Conservation (phyloP, 2,113 vertebrate species). For the Tetraodon nigroviridis region DNA sequence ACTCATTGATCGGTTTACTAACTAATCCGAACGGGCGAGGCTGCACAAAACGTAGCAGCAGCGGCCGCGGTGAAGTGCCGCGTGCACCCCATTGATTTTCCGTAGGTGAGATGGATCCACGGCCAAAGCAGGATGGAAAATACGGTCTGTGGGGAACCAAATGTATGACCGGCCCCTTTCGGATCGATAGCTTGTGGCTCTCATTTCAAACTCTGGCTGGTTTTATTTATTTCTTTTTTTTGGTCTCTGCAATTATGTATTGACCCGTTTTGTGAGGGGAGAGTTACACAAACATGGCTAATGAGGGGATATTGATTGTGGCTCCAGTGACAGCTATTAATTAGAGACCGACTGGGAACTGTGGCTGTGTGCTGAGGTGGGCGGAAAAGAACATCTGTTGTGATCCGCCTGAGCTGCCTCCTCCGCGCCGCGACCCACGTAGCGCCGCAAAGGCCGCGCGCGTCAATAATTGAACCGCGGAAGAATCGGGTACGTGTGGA, state of each 20-base stretch:
- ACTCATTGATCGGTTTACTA: constrained; percentile 32
- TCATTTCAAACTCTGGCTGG: constrained; percentile 43
- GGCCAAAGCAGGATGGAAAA: constrained; percentile 54
- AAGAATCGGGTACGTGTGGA: neutral
- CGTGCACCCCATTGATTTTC: constrained; percentile 47
- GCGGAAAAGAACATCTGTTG: constrained; percentile 39
- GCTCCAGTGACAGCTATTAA: constrained; percentile 70
- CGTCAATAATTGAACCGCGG: neutral
- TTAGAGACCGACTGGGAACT: constrained; percentile 57
- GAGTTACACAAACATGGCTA: constrained; percentile 61
- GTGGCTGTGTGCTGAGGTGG: constrained; percentile 50
- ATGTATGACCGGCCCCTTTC: constrained; percentile 26
- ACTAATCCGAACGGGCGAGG: constrained; percentile 30
- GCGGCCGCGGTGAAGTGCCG: constrained; percentile 35
- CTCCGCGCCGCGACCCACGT: constrained; percentile 12
- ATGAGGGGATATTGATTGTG: constrained; percentile 72
- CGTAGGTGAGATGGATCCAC: constrained; percentile 51
- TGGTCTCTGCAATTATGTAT: constrained; percentile 39
- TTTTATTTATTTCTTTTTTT: constrained; percentile 6
- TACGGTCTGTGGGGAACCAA: constrained; percentile 29
- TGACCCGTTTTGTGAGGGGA: constrained; percentile 43
- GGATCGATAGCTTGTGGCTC: constrained; percentile 53
- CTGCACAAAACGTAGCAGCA: constrained; percentile 26
- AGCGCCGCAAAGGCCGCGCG: neutral
- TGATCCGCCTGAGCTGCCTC: constrained; percentile 27